These are phyloP conservation scores for Drosophila trapezifrons DNA, from an alignment of 1,140 invertebrate species.

Conservation along the genomic window DNA sequence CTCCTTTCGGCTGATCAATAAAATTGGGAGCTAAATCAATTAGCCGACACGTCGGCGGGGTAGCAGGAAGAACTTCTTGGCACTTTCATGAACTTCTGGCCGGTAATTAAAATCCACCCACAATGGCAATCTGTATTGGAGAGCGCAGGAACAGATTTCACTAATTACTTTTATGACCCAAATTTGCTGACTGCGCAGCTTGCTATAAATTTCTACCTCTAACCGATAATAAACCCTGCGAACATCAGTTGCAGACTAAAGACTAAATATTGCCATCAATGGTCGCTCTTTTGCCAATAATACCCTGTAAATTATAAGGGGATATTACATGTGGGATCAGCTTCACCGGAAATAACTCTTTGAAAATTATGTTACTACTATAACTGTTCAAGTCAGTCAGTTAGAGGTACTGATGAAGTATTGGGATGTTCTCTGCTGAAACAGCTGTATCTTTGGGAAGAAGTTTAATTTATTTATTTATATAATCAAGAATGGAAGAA, in stretches of 20 bases:
- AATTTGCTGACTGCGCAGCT: constrained; percentile 67
- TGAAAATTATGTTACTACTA: background rate
- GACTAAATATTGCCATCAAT: constrained; percentile 45
- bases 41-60: constrained; percentile 24
- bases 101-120: constrained; percentile 56
- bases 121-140: constrained; percentile 49
- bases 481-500: background rate
- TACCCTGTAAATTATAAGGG: background rate
- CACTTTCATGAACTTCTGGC: constrained; percentile 58
- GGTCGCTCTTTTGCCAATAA: constrained; percentile 7
- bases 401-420: background rate
- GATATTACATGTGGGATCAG: background rate
- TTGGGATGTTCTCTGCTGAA: background rate
- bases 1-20: constrained; percentile 48
- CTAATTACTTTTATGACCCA: constrained; percentile 82
- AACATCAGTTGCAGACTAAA: constrained; percentile 53
- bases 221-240: constrained; percentile 45
- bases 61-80: constrained; percentile 32
- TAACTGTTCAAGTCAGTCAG: background rate
- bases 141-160: constrained; percentile 61
- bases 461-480: background rate
- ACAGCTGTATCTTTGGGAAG: background rate
- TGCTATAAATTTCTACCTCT: constrained; percentile 71
- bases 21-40: constrained; percentile 59
- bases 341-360: background rate